These are phyloP conservation scores for Rhombomys opimus DNA, from an alignment of 2,113 vertebrate genomes.

Conservation along the genomic window DNA sequence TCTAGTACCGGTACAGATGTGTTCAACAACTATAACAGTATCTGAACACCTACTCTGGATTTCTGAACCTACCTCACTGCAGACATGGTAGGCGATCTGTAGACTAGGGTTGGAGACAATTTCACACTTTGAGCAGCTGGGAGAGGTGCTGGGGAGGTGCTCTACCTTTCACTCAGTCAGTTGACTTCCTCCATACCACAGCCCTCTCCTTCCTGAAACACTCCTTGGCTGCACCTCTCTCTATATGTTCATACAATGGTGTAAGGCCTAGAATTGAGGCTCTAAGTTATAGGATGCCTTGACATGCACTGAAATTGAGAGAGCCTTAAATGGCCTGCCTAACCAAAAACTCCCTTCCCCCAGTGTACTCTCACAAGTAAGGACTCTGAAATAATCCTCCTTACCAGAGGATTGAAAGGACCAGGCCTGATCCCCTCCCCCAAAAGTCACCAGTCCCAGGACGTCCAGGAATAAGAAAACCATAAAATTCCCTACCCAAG, in stretches of 20 bases:
- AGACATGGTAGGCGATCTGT: background rate
- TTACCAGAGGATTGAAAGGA: background rate
- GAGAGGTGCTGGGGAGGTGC: accelerated
- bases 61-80: background rate
- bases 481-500: no score
- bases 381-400: background rate
- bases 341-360: background rate
- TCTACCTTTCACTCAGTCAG: background rate
- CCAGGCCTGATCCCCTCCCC: no score
- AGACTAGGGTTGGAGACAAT: no score
- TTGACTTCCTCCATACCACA: background rate
- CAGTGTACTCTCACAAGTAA: background rate
- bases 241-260: background rate
- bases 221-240: background rate
- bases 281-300: background rate
- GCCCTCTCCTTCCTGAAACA: background rate
- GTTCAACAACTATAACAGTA: background rate
- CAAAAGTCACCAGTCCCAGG: no score
- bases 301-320: background rate
- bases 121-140: background rate
- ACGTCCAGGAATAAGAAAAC: no score
- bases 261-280: background rate
- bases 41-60: background rate
- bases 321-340: background rate
- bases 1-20: background rate